Evolutionary conservation across 2,888 invertebrate species (phyloP).

Genomic region (Latrodectus elegans): DNA sequence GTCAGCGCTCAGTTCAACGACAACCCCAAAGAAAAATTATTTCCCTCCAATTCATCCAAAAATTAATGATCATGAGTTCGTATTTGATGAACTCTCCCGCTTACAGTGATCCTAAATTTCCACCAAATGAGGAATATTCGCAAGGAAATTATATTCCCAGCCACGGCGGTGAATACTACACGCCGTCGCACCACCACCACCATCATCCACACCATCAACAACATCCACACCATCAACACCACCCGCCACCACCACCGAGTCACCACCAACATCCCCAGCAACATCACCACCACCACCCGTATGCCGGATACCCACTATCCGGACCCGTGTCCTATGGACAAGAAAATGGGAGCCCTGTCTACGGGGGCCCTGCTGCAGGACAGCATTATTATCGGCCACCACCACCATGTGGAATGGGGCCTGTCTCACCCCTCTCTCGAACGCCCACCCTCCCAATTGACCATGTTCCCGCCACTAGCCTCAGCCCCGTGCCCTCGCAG

Average conservation of each 20-base stretch:
- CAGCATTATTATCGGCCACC: conserved; percentile 57
- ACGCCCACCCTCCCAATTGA: conserved; percentile 59
- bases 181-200: conserved; percentile 64
- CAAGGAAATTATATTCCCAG: conserved; percentile 85
- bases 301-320: conserved; percentile 58
- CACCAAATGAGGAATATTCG: conserved; percentile 91
- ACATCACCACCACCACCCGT: conserved; percentile 56
- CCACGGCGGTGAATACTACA: conserved; percentile 71
- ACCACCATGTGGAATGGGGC: conserved; percentile 63
- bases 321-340: conserved; percentile 57
- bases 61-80: conserved; percentile 88
- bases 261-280: conserved; percentile 55
- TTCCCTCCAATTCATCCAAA: conserved; percentile 77
- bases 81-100: conserved; percentile 80
- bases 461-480: conserved; percentile 37
- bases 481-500: conserved; percentile 42
- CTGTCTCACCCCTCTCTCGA: conserved; percentile 60
- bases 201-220: conserved; percentile 61
- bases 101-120: conserved; percentile 78
- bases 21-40: conserved; percentile 75
- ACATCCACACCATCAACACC: conserved; percentile 58
- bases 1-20: conserved; percentile 74
- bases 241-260: conserved; percentile 31
- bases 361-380: conserved; percentile 52
- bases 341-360: conserved; percentile 65